Base-by-base conservation (phyloP, 2,797 vertebrate genomes). In the Arnoldichthys spilopterus region DNA sequence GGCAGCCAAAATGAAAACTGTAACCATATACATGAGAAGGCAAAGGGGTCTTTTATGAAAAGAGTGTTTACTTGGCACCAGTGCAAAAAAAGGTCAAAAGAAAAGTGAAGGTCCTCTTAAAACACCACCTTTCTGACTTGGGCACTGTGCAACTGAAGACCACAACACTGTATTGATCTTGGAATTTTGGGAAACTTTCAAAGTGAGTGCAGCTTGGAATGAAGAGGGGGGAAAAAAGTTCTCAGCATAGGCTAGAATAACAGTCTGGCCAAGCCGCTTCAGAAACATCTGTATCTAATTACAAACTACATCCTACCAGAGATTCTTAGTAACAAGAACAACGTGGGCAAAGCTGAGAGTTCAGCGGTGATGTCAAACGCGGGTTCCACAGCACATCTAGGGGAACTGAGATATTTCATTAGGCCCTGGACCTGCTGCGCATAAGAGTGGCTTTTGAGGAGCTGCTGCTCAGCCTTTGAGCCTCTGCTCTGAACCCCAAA, bases 271-370 rank as follows among this genome's bases (percentile, higher is more conserved):
- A 82, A 89, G 93, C 88, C 88, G 93, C 91, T 91, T 92, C 93
- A 82, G 79, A 91, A 93, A 93, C 97, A 98, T 95, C 96, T 98
- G 97, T 92, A 94, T 95, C 95, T 95, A 96, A 97, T 99, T 97
- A 97, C 94, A 91, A 95, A 93, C 94, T 93, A 94, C 94, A 96
- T 97, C 95, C 94, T 93, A 86, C 89, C 83, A 85, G 56, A 92
- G 92, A 90, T 93, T 93, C 93, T 91, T 84, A 89, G 90, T 77
- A 91, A 91, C 89, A 89, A 91, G 93, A 93, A 94, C 90, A 94
- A 92, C 89, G 90, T 88, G 81, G 91, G 91, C 86, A 86, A 88
- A 90, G 83, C 89, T 86, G 68, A 56, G 90, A 92, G 92, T 94
- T 94, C 89, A 94, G 82, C 87, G 91, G 85, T 86, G 90, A 93